Conservation (phyloP, 2,113 vertebrate genomes). For the Hassar affinis region DNA sequence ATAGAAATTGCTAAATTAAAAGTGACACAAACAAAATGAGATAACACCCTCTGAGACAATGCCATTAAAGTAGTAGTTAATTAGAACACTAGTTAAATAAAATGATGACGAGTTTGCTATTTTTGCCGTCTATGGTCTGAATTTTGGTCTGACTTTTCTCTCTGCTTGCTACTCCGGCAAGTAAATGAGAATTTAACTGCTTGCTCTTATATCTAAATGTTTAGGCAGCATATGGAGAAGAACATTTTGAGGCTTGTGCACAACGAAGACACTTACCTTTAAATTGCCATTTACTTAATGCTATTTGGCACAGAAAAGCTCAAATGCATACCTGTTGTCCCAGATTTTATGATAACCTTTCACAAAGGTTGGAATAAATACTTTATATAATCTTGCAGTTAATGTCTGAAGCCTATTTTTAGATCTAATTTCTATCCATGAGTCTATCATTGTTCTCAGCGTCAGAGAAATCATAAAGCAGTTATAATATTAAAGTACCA, state of each 20-base stretch:
- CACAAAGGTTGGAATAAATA: no score
- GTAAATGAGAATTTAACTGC: not conserved
- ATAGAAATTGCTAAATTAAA: conserved; percentile 19
- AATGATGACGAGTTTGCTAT: not conserved
- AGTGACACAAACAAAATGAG: conserved; percentile 22
- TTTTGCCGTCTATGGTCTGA: not conserved
- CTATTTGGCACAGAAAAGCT: no score
- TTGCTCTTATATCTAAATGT: conserved; percentile 1
- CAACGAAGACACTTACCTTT: not conserved
- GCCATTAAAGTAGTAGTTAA: conserved; percentile 12
- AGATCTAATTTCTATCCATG: not conserved
- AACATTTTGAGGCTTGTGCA: not conserved
- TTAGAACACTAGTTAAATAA: conserved; percentile 16
- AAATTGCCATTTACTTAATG: not conserved
- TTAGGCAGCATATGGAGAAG: not conserved
- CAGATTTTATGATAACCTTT: not conserved
- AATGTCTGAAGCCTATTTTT: not conserved
- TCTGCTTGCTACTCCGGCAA: not conserved
- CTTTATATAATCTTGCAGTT: not conserved
- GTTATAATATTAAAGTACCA: not conserved
- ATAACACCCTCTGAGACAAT: conserved; percentile 22
- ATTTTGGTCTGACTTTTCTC: not conserved
- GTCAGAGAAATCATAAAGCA: not conserved
- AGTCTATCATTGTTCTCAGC: not conserved
- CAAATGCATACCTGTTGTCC: not conserved